Percentiles rank a stretch among this genome's conserved stretches.
phyloP scores from a whole-genome alignment of 2,888 invertebrate species.

The Azorinus chamasolen region DNA sequence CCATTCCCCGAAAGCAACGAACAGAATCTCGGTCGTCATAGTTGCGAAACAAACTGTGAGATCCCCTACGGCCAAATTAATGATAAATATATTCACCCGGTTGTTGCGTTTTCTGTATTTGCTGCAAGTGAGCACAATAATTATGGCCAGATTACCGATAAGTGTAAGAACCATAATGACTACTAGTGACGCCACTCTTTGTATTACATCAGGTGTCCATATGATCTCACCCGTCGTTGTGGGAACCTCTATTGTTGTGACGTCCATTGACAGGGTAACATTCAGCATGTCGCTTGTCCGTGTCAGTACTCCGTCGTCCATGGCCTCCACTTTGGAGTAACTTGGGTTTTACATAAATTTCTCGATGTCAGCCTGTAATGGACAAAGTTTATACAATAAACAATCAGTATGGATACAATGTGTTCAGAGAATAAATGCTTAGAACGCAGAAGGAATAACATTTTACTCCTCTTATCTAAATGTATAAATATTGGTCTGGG shows the following conservation, averaged over 20 bases:
- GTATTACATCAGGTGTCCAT: slow-evolving; percentile 86
- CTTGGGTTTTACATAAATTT: no score
- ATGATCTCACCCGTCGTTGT: slow-evolving; percentile 50
- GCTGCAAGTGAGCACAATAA: slow-evolving; percentile 85
- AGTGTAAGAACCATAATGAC: slow-evolving; percentile 85
- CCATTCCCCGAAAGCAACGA: slow-evolving; percentile 87
- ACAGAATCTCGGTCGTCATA: slow-evolving; percentile 87
- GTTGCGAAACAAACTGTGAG: slow-evolving; percentile 86
- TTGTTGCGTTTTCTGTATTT: slow-evolving; percentile 83
- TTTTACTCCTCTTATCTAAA: no score
- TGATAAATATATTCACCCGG: slow-evolving; percentile 87
- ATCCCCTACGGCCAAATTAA: slow-evolving; percentile 87
- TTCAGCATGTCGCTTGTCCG: no score
- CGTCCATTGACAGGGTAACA: no score
- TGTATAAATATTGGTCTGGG: no score
- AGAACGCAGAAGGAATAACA: no score
- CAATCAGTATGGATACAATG: no score
- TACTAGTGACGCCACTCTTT: slow-evolving; percentile 85
- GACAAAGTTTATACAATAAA: no score
- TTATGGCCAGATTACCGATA: slow-evolving; percentile 85
- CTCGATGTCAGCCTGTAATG: no score
- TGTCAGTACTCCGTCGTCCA: no score
- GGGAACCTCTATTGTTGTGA: background rate
- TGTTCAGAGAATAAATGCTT: no score
- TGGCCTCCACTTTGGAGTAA: no score